A percentile compares a stretch with the other conserved stretches of the same genome.
Conservation (phyloP, 2,797 vertebrate genomes). For the Pangasius djambal region DNA sequence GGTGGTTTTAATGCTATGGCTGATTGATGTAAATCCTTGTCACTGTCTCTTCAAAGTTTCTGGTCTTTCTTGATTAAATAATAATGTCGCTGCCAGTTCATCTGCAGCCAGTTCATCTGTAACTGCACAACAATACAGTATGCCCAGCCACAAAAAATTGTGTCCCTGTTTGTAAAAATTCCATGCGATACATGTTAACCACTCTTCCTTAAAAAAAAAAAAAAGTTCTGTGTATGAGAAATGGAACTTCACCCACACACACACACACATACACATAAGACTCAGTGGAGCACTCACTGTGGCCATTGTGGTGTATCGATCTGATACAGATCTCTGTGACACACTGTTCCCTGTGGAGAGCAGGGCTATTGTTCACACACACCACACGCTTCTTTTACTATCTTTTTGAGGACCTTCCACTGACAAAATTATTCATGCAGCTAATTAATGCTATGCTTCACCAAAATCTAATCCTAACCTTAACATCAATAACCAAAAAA, state of each 20-base stretch:
- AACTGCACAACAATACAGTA: neutral
- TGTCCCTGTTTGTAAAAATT: neutral
- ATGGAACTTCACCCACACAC: conserved; percentile 5
- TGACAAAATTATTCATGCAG: neutral
- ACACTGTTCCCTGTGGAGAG: conserved; percentile 47
- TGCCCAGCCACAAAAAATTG: neutral
- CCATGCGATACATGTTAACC: neutral
- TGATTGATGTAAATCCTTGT: no score
- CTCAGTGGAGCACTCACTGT: conserved; percentile 42
- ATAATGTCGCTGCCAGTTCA: neutral
- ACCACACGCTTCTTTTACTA: neutral
- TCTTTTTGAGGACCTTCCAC: neutral
- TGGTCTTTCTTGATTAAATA: neutral
- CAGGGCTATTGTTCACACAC: conserved; percentile 44
- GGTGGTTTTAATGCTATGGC: no score
- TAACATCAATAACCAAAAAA: neutral
- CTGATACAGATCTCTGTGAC: conserved; percentile 51
- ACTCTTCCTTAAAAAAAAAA: neutral
- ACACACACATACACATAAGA: conserved; percentile 33
- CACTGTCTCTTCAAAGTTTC: no score
- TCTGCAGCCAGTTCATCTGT: neutral
- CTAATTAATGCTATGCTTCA: neutral
- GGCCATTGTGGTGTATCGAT: conserved; percentile 53
- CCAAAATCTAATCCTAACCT: neutral
- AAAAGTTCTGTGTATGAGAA: neutral